These are phyloP conservation scores for Eustalomyia histrio DNA, from an alignment of 2,888 invertebrate species.

Conservation along the genomic window DNA sequence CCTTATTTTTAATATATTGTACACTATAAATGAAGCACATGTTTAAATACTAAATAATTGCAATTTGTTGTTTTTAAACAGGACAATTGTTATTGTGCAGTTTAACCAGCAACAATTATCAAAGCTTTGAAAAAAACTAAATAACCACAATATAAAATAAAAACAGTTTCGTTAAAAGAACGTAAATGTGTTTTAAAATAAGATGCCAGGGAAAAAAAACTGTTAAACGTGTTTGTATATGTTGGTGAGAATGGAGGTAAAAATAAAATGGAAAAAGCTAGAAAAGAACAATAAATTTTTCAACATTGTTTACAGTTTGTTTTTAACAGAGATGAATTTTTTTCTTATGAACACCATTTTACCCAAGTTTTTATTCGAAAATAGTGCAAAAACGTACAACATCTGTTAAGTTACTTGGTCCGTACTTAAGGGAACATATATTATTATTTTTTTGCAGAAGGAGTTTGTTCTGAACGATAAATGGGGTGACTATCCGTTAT, in stretches of 20 bases:
- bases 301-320: conserved; percentile 9
- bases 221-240: conserved; percentile 19
- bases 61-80: conserved; percentile 19
- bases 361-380: too few species aligned
- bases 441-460: too few species aligned
- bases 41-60: conserved; percentile 26
- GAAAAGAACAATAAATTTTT: conserved; percentile 40
- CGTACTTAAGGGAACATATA: too few species aligned
- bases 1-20: conserved; percentile 9
- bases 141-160: conserved; percentile 15
- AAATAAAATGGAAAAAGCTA: conserved; percentile 5
- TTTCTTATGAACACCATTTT: too few species aligned
- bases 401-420: too few species aligned
- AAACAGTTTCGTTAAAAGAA: conserved; percentile 23
- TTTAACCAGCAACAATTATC: conserved; percentile 46
- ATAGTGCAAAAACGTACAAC: too few species aligned
- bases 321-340: not conserved
- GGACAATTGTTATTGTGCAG: conserved; percentile 15
- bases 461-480: too few species aligned
- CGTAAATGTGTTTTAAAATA: not conserved
- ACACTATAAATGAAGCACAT: conserved; percentile 22
- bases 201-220: conserved; percentile 14
- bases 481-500: too few species aligned
- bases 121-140: conserved; percentile 17
- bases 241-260: not conserved